phyloP scores from a whole-genome alignment of 2,888 invertebrate genomes.

The Tipula vernalis region DNA sequence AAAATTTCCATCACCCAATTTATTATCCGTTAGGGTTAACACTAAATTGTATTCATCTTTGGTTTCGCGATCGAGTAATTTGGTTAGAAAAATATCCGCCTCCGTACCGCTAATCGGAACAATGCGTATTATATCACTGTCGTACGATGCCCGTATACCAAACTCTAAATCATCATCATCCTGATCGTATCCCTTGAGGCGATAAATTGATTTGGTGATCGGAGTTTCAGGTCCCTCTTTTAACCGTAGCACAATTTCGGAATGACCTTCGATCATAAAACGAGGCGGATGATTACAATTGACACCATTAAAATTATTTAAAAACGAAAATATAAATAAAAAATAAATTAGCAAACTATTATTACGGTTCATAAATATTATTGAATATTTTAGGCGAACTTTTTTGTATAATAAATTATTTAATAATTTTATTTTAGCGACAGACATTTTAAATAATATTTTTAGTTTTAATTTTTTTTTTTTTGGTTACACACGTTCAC shows the following conservation, averaged over 20 bases:
- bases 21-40: conserved; percentile 77
- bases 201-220: conserved; percentile 69
- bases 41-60: conserved; percentile 83
- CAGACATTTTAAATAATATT: background rate
- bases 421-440: conserved; percentile 6
- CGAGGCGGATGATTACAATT: conserved; percentile 67
- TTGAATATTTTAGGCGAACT: conserved; percentile 15
- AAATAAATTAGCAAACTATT: background rate
- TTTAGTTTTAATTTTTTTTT: background rate
- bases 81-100: conserved; percentile 77
- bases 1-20: conserved; percentile 73
- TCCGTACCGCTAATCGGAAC: conserved; percentile 69
- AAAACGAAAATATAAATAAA: conserved; percentile 9
- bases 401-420: conserved; percentile 15
- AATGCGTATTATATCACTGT: conserved; percentile 71
- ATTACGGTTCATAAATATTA: background rate
- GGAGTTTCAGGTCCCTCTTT: conserved; percentile 81
- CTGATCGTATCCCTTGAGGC: conserved; percentile 68
- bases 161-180: conserved; percentile 76
- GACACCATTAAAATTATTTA: conserved; percentile 9
- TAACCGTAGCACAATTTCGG: conserved; percentile 79
- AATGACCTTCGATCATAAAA: conserved; percentile 76
- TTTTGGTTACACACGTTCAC: background rate
- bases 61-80: conserved; percentile 79
- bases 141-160: conserved; percentile 66